Conservation (phyloP, 2,113 vertebrate species). For the Sigmodon hispidus region DNA sequence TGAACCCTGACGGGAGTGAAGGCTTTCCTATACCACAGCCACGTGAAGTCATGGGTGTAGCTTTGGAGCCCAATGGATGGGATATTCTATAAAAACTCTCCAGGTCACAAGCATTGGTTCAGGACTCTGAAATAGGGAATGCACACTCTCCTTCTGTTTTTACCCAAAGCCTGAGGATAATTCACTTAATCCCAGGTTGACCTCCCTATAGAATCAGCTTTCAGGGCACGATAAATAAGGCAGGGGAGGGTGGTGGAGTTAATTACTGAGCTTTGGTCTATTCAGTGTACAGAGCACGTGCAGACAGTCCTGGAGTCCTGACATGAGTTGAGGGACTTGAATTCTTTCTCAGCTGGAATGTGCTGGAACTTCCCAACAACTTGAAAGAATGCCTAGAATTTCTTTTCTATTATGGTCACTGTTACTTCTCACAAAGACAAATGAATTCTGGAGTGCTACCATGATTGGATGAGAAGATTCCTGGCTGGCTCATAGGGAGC, state of each 20-base stretch:
- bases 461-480: constrained; percentile 22
- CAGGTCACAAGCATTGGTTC: neutral
- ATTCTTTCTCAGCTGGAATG: constrained; percentile 80
- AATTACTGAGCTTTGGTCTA: constrained; percentile 67
- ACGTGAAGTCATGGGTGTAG: neutral
- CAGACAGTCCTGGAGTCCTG: constrained; percentile 52
- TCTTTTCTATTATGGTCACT: constrained; percentile 74
- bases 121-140: neutral
- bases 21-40: neutral
- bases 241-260: constrained; percentile 55
- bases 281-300: constrained; percentile 71
- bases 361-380: constrained; percentile 72
- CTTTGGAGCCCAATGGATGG: constrained; percentile 8
- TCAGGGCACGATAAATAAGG: constrained; percentile 49
- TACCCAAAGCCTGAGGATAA: constrained; percentile 50
- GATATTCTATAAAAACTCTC: neutral
- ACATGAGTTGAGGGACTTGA: constrained; percentile 50
- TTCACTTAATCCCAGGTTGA: constrained; percentile 33
- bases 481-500: constrained; percentile 70
- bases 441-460: constrained; percentile 73
- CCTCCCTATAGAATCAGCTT: constrained; percentile 56
- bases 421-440: constrained; percentile 74
- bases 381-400: constrained; percentile 83
- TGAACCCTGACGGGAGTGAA: neutral
- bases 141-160: constrained; percentile 21